Percentiles rank a stretch among this genome's conserved stretches.
phyloP scores from a whole-genome alignment of 2,113 vertebrate species.

The Proterorhinus semilunaris region DNA sequence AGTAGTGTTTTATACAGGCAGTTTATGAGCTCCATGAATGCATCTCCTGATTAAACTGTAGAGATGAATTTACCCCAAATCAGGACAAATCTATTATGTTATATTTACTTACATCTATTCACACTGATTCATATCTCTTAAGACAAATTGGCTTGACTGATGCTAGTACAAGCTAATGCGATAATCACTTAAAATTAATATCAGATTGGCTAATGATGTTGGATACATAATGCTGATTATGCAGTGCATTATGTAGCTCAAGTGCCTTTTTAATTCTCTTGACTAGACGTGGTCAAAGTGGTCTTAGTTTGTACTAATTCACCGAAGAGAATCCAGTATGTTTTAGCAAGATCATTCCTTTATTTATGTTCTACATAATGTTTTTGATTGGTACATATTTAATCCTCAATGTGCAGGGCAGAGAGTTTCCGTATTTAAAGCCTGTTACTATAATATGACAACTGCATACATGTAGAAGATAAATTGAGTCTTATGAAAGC shows the following conservation, averaged over 20 bases:
- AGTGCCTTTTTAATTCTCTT: slow-evolving; percentile 40
- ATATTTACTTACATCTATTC: neutral
- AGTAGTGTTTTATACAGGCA: slow-evolving; percentile 5
- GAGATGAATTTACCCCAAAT: slow-evolving; percentile 14
- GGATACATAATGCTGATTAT: slow-evolving; percentile 34
- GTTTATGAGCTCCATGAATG: neutral
- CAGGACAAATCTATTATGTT: neutral
- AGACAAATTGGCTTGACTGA: slow-evolving; percentile 18
- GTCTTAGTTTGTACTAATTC: neutral
- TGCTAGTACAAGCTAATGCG: slow-evolving; percentile 18
- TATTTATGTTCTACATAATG: neutral
- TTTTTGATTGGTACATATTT: neutral
- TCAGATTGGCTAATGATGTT: slow-evolving; percentile 29
- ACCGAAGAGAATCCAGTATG: neutral
- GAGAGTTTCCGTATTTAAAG: too few relatives aligned
- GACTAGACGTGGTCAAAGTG: slow-evolving; percentile 13
- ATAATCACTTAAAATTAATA: slow-evolving; percentile 38
- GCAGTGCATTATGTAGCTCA: slow-evolving; percentile 10
- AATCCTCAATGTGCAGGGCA: neutral
- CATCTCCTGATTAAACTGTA: neutral
- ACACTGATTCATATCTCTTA: neutral
- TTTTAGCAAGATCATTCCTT: neutral
- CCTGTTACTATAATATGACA: too few relatives aligned
- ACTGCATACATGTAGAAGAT: too few relatives aligned
- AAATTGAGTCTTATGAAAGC: too few relatives aligned